Evolutionary conservation across 2,113 vertebrate genomes (phyloP).

Genomic region (Callopanchax toddi): DNA sequence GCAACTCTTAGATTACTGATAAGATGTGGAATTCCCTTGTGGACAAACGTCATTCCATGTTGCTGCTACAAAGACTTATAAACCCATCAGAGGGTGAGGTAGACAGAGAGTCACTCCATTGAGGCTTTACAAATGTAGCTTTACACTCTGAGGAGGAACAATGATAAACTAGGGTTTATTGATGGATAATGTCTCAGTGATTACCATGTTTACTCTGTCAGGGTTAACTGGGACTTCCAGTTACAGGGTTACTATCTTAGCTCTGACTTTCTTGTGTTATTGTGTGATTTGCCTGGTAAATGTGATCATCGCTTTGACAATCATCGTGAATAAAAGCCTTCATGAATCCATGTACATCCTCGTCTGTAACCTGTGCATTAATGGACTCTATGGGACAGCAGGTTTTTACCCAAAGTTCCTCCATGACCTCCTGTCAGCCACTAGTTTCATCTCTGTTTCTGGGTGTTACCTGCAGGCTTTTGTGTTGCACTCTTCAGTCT

Average conservation of each 20-base stretch:
- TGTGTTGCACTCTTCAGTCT: conserved; percentile 35
- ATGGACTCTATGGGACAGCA: conserved; percentile 47
- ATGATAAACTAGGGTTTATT: background rate
- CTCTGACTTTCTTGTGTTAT: conserved; percentile 49
- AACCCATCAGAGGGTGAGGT: background rate
- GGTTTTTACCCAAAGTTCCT: conserved; percentile 63
- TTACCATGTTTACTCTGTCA: conserved; percentile 43
- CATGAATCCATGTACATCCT: conserved; percentile 62
- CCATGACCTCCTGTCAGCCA: conserved; percentile 29
- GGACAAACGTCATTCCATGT: no score
- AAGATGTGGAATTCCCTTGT: background rate
- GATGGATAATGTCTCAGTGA: conserved; percentile 45
- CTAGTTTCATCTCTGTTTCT: conserved; percentile 43
- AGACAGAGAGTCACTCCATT: no score
- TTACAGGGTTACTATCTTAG: conserved; percentile 36
- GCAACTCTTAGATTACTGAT: background rate
- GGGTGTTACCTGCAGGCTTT: conserved; percentile 57
- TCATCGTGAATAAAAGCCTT: conserved; percentile 41
- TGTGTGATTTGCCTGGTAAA: conserved; percentile 51
- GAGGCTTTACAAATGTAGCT: background rate
- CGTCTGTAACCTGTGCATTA: conserved; percentile 57
- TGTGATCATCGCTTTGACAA: conserved; percentile 27
- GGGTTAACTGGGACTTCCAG: conserved; percentile 20
- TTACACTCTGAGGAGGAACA: background rate
- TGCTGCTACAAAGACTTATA: background rate